Evolutionary conservation across 1,140 invertebrate species (phyloP).

Genomic region (Prorops nasuta): DNA sequence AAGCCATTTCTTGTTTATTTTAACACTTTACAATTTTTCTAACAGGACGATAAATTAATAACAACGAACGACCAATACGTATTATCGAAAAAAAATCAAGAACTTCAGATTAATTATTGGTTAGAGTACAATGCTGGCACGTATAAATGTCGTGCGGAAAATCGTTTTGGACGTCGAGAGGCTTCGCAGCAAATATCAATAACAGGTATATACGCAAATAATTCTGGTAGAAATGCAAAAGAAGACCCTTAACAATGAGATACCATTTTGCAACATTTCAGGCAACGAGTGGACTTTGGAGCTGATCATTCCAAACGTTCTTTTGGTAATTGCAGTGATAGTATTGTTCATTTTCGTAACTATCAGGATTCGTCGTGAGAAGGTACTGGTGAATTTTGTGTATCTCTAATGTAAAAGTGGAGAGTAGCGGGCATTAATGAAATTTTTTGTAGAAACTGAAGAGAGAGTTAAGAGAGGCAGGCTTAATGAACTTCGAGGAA

Average conservation of each 20-base stretch:
- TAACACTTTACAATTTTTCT: constrained; percentile 5
- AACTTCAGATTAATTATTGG: constrained; percentile 46
- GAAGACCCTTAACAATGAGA: background rate
- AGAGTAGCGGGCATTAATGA: background rate
- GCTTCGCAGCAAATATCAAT: constrained; percentile 44
- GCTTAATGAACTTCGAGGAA: constrained; percentile 74
- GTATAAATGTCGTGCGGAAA: constrained; percentile 45
- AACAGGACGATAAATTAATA: constrained; percentile 30
- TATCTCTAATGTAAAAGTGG: background rate
- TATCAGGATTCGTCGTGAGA: constrained; percentile 62
- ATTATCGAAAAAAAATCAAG: constrained; percentile 33
- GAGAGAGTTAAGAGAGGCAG: constrained; percentile 65
- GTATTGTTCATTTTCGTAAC: constrained; percentile 56
- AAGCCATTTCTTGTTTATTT: too few species aligned
- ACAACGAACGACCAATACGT: constrained; percentile 36
- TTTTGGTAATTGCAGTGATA: constrained; percentile 50
- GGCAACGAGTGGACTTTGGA: constrained; percentile 26
- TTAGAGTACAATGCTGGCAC: constrained; percentile 44
- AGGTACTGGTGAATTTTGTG: constrained; percentile 36
- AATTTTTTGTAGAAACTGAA: constrained; percentile 54
- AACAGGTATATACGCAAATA: too few species aligned
- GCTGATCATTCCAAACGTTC: constrained; percentile 13
- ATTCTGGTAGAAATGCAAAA: too few species aligned
- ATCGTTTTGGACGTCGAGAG: constrained; percentile 38
- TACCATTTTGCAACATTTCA: constrained; percentile 35